Conservation (phyloP, 2,113 vertebrate species). For the Nothocercus nigrocapillus region DNA sequence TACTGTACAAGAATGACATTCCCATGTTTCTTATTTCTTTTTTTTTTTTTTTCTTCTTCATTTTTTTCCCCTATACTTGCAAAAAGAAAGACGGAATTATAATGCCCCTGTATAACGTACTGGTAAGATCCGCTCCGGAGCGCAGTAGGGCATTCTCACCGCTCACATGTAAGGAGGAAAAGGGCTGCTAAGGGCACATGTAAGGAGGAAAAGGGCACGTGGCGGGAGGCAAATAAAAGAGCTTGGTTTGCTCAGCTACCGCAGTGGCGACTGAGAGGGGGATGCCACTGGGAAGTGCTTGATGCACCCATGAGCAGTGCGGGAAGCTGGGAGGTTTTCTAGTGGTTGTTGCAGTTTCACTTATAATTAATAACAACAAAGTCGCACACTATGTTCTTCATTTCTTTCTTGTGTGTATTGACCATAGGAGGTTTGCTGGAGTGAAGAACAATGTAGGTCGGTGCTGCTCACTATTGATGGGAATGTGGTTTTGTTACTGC, state of each 20-base stretch:
- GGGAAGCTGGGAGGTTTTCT: neutral
- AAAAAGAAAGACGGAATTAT: neutral
- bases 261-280: neutral
- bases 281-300: neutral
- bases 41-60: no score
- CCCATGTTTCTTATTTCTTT: neutral
- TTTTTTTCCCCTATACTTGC: neutral
- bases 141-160: neutral
- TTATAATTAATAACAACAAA: neutral
- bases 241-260: neutral
- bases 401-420: neutral
- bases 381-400: neutral
- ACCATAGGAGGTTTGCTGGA: neutral
- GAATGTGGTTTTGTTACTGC: neutral
- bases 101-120: neutral
- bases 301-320: neutral
- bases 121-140: neutral
- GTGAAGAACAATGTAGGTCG: neutral
- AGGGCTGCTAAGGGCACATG: neutral
- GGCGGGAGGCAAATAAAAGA: neutral
- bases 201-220: neutral
- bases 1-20: no score
- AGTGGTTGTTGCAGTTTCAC: neutral
- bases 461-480: neutral
- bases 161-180: neutral